Base-by-base conservation (phyloP, 2,797 vertebrate genomes). In the Sebastes variabilis region DNA sequence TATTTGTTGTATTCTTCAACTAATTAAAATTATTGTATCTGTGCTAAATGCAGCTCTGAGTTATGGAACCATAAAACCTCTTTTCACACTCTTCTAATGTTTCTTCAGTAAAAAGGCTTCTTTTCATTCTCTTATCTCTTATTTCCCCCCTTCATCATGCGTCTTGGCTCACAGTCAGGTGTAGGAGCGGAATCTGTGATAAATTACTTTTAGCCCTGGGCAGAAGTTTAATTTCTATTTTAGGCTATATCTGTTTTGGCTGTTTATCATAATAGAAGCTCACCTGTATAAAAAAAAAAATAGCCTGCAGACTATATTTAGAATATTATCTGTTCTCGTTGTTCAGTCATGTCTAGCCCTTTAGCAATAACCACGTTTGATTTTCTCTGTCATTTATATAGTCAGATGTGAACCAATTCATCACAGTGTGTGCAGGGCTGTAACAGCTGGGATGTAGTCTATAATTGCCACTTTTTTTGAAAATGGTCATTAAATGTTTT, bases 271-370 rank as follows among this genome's bases (percentile, higher is more conserved):
- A 54, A 66, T 32, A 66, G 30, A 66, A 59, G 32, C 66, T 82
- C 67, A 24, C 49, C 70, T 80, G 60, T 66, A 66, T 29, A 60
- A 71, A 6, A 80, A 52, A 64, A 82, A 81, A 64, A 82, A 82
- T 81, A 87, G 24, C 55, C 14, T 20, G 29, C 25, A 77, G 55
- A 68, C 56, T 14, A 59, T 58, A 49, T 32, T 72, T 56, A 14
- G 24, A 65, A 61, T 75, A 16, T 38, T 24, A 61, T 69, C 49
- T 64, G 7, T 56, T 46, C 14, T 61, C 29, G 2, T 62, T 56
- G 9, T 46, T 56, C 42, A 36, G 59, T 66, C 38, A n/a, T 24
- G 22, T 46, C 61, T 66, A 38, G 24, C 59, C 18, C 22, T 60
- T 77, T 2, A 58, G 42, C 59, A 78, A 42, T 69, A 56, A 77